Percentiles rank a stretch among this genome's conserved stretches.
These are phyloP conservation scores for Actinemys pallida DNA, from an alignment of 2,113 vertebrate species.

Conservation along the genomic window DNA sequence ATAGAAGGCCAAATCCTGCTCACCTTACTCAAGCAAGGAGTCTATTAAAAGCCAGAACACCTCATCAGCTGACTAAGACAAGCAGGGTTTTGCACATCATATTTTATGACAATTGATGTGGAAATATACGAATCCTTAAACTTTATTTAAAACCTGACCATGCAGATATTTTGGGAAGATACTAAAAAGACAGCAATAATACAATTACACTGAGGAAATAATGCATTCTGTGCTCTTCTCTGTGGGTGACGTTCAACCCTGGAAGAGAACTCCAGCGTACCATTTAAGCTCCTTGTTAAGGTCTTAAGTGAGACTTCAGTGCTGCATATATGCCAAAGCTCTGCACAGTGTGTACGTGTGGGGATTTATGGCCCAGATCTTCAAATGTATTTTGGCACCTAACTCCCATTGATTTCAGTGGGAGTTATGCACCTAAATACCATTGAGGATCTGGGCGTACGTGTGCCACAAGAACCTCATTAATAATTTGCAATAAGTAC, in stretches of 20 bases:
- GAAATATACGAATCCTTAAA: not conserved
- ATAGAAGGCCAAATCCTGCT: not conserved
- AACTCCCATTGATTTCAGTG: not conserved
- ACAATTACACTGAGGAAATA: accelerated
- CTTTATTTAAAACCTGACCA: not conserved
- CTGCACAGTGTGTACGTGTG: not conserved
- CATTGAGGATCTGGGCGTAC: not conserved
- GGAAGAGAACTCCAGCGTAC: accelerated
- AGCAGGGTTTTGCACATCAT: not conserved
- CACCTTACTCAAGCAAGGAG: not conserved
- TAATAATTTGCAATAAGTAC: not conserved
- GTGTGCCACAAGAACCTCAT: not conserved
- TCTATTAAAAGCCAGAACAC: not conserved
- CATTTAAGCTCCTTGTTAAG: not conserved
- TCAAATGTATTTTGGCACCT: not conserved
- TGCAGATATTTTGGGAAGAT: not conserved
- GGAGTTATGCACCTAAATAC: not conserved
- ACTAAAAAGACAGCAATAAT: not conserved
- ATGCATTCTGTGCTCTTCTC: not conserved
- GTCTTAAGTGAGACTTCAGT: accelerated
- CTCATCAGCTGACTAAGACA: not conserved
- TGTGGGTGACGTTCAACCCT: accelerated
- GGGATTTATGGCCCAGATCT: not conserved
- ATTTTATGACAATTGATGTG: not conserved
- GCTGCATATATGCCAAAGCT: not conserved